Base-by-base conservation (phyloP, 2,797 vertebrate species). In the Jordanella pulchra region DNA sequence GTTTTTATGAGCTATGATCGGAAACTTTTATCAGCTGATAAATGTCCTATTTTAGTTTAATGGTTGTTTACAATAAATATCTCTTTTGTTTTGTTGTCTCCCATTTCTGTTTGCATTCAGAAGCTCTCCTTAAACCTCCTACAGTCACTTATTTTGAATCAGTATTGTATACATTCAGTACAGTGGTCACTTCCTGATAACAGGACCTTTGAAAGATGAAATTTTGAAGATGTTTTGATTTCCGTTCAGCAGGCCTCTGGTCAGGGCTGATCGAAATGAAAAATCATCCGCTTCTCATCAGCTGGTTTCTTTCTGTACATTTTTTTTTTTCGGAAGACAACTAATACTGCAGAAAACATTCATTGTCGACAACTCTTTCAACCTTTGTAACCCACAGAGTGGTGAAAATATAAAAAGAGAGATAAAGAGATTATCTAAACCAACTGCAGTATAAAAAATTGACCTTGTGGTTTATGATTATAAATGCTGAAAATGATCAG, bases 401-500 rank as follows among this genome's bases (percentile, higher is more conserved):
- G 25, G 23, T 27, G 54, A 28, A 18, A 17, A 42, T 67, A 58
- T 48, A 48, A 67, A 69, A 5, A 63, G n/a, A 18, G 32, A 15
- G 9, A 50, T 30, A n/a, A 69, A 30, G 50, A 63, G 2, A 35
- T 39, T 0, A 68, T 61, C 45, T 50, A 58, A 73, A 13, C n/a
- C 23, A 65, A 42, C 60, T 25, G 23, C 35, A 25, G 60, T 45
- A 54, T 21, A 45, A 23, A 72, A 44, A 23, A 55, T 32, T n/a
- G 39, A 47, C 27, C 28, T 28, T 14, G 15, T 39, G 17, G 71
- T 67, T 48, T 3, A 23, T 51, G 44, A 25, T 73, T 48, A 17
- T 73, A 21, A 73, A 28, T 58, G 63, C 44, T 66, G 64, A n/a
- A 60, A 25, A 67, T 28, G 58, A 51, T 21, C 32, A 27, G 42